Conservation (phyloP, 2,888 invertebrate species). For the Sesia apiformis region DNA sequence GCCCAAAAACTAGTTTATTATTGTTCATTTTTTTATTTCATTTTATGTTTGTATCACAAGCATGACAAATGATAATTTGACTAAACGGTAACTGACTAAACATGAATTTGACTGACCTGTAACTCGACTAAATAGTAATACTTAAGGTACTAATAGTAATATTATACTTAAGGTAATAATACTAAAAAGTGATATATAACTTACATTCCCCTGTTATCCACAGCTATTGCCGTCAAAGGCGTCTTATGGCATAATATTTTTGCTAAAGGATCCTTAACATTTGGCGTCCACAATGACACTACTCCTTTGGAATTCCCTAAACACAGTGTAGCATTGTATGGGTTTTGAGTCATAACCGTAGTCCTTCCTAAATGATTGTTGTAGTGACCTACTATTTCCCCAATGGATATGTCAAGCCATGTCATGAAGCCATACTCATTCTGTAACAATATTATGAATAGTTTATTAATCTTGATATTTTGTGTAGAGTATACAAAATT, state of each 20-base stretch:
- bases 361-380: conserved; percentile 86
- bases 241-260: conserved; percentile 94
- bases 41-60: neutral
- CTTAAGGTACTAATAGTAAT: neutral
- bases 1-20: too few relatives aligned
- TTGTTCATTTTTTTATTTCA: too few relatives aligned
- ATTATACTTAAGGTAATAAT: neutral
- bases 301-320: conserved; percentile 93
- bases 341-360: conserved; percentile 92
- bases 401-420: conserved; percentile 97
- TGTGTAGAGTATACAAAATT: too few relatives aligned
- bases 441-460: conserved; percentile 37
- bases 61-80: too few relatives aligned
- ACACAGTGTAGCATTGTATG: conserved; percentile 92
- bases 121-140: neutral
- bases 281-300: conserved; percentile 97
- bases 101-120: neutral
- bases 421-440: conserved; percentile 85
- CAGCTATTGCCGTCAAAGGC: conserved; percentile 84
- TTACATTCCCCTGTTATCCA: conserved; percentile 89
- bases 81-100: neutral
- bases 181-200: conserved; percentile 26
- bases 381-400: conserved; percentile 87
- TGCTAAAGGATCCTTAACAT: conserved; percentile 86
- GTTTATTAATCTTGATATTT: too few relatives aligned